Percentiles rank a stretch among this genome's conserved stretches.
These are phyloP conservation scores for Rhagologus leucostigma DNA, from an alignment of 2,113 vertebrate species.

Conservation along the genomic window DNA sequence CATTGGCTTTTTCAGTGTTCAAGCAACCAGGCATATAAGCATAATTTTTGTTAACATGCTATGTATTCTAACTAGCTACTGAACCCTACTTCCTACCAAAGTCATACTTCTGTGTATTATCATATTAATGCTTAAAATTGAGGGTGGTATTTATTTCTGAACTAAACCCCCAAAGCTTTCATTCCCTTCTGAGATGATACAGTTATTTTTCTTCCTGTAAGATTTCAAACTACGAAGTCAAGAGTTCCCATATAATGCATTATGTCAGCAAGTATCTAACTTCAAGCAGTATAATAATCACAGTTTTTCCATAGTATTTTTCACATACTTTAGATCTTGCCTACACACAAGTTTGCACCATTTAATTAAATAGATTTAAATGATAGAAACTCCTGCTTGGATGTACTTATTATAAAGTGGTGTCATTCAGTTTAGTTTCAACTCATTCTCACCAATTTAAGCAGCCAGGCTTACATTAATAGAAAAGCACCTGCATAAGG, in stretches of 20 bases:
- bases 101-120: neutral
- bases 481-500: neutral
- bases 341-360: neutral
- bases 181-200: neutral
- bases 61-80: neutral
- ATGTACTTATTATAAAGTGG: neutral
- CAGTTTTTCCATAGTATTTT: neutral
- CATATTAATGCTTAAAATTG: neutral
- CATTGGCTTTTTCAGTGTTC: neutral
- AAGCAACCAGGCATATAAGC: neutral
- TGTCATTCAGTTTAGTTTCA: neutral
- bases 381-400: neutral
- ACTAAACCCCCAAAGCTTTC: neutral
- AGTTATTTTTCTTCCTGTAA: neutral
- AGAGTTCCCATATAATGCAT: neutral
- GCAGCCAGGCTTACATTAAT: neutral
- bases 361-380: constrained; percentile 10
- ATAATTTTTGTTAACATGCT: neutral
- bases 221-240: neutral
- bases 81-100: neutral
- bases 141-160: neutral
- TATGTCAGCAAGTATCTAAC: neutral
- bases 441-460: neutral
- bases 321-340: neutral
- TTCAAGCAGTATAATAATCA: neutral